Evolutionary conservation across 2,888 invertebrate genomes (phyloP), one percentile per base, ranked within the genome.

Genomic region (Homarus gammarus): DNA sequence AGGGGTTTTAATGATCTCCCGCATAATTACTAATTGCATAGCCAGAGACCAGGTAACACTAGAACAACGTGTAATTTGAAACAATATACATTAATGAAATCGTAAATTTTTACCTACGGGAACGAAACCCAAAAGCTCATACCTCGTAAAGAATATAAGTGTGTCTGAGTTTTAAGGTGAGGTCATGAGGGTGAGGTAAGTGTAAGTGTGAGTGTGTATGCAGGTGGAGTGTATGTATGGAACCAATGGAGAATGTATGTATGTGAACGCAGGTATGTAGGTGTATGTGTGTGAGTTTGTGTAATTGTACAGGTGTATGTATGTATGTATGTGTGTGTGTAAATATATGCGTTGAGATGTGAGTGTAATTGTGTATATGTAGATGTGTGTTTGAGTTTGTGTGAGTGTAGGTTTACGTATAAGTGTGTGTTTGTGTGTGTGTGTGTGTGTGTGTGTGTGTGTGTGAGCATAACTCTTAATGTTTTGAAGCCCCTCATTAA

Each of bases 11-110:
- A 79, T 79, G 79, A 79, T 79, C 61, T 79, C 79, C 61, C 79
- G 79, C 36, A 38, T 79, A 79, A 83, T 83, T 83, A 83, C 70
- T 72, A 83, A 83, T 83, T 83, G 83, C 83, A 83, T 51, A 22
- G 31, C 44, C 68, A 51, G 72, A 72, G 33, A 51, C 70, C 83
- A 51, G 38, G 51, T 72, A 70, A 44, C 61, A 61, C 49, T 83
- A 83, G 22, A 70, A 68, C 31, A 83, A 51, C 72, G 72, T 83
- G 72, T 83, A 83, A 83, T 83, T 83, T 83, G 83, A 83, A 83
- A 83, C 83, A 83, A 83, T 70, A 83, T 83, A 83, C 83, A 83
- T 83, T 83, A 82, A 83, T 83, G 83, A 72, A 83, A 83, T 49
- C 72, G 51, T 83, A 83, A 83, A 83, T 83, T 70, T 27, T 72